Evolutionary conservation across 2,888 invertebrate species (phyloP), one percentile per base, ranked within the genome.

Genomic region (Stratiomys singularior): DNA sequence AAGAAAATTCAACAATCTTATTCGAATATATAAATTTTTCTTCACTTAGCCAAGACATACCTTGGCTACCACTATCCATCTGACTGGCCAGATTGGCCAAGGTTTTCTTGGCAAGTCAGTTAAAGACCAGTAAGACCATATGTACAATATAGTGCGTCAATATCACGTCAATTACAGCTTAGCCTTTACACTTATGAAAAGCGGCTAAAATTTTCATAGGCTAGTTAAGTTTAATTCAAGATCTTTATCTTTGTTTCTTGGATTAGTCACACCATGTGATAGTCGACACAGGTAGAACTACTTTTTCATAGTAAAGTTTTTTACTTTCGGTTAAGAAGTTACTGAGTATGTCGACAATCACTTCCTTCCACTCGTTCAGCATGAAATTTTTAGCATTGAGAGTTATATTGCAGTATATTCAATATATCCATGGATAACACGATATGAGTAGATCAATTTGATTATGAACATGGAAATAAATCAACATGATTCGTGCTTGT

Each of bases 1-100:
- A 52, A 52, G 52, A 52, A 52, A 52, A 52, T 52, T 52, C 3
- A 37, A 37, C 37, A 9, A 37, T 60, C 58, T 5, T 9, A 25
- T 60, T 5, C 25, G 9, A 60, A 60, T 0, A 9, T 7, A 25
- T 25, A 60, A 21, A 60, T n/a, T 64, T 64, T 64, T 60, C 58
- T 60, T 60, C 7, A 18, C 18, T 52, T 52, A 52, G 52, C 37
- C 37, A 37, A 37, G 37, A 37, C 9, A 37, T 52, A 4, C 15
- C 52, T 52, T 52, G 52, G 15, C 15, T 52, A 37, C 52, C 52
- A 18, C 52, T 52, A 18, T 52, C 52, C 15, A 15, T 52, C 4
- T n/a, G 23, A 47, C 30, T 69, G 27, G 69, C 23, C 47, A 69
- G 69, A 25, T 69, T 18, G 69, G 69, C 47, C 69, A 69, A 69